Evolutionary conservation across 2,888 invertebrate species (phyloP).

Genomic region (Heliconius hortense): DNA sequence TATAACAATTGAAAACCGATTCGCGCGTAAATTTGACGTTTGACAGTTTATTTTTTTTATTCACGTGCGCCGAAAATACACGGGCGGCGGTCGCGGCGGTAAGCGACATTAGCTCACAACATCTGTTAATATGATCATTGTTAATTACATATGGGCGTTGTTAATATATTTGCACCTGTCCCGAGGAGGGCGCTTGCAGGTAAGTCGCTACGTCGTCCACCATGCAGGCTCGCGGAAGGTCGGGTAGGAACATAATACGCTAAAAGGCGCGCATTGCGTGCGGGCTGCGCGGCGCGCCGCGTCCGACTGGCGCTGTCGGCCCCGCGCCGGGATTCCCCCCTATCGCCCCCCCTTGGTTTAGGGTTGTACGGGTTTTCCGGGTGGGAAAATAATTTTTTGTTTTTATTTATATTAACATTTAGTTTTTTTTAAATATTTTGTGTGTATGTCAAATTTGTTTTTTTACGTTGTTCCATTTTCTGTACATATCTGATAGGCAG

Average conservation of each 20-base stretch:
- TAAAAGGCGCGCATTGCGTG: constrained; percentile 77
- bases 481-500: not conserved
- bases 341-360: constrained; percentile 54
- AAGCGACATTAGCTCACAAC: constrained; percentile 81
- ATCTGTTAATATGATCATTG: constrained; percentile 83
- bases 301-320: constrained; percentile 69
- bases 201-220: constrained; percentile 97
- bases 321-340: constrained; percentile 42
- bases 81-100: constrained; percentile 76
- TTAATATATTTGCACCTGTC: constrained; percentile 89
- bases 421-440: not conserved
- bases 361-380: constrained; percentile 67
- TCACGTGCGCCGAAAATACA: constrained; percentile 79
- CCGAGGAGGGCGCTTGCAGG: constrained; percentile 96
- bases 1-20: constrained; percentile 21
- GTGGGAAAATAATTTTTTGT: constrained; percentile 33
- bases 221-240: constrained; percentile 96
- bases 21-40: constrained; percentile 30
- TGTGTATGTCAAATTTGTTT: not conserved
- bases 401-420: constrained; percentile 14
- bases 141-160: constrained; percentile 82
- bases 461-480: not conserved
- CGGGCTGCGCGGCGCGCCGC: constrained; percentile 79
- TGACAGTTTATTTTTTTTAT: constrained; percentile 36
- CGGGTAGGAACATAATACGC: constrained; percentile 93